Evolutionary conservation across 2,888 invertebrate genomes (phyloP), one percentile per base, ranked within the genome.

Genomic region (Junonia oenone): DNA sequence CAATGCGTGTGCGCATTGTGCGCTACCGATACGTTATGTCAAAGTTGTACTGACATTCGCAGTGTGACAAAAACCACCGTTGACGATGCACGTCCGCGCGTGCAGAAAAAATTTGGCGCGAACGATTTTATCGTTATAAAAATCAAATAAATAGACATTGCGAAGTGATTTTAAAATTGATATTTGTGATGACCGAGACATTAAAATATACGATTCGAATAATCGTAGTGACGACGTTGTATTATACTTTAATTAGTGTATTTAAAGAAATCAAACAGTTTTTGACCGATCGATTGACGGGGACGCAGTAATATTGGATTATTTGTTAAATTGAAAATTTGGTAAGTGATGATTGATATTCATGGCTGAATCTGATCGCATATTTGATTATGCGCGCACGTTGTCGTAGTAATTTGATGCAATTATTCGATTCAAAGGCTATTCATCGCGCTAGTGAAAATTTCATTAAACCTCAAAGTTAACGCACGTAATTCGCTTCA

Each of bases 1-100:
- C 77, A 78, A 79, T 74, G 85, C 85, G 86, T 76, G 59, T 63
- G 77, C 81, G 86, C 86, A 84, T 81, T 80, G 75, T 79, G 77
- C 43, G 26, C 43, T 69, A 48, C 49, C 40, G 52, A 45, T 61
- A 67, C 57, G 66, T 69, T 69, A 69, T 72, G 72, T 72, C 68
- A 68, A 68, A 67, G 55, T n/a, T n/a, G n/a, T 61, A 45, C 63
- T 72, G 70, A 60, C 63, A 60, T 53, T 58, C 50, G 69, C 76
- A 84, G 85, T 84, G 64, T 76, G 75, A 77, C 74, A 79, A 62
- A 66, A 65, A 66, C 68, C 66, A 58, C 56, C 56, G 67, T 31
- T 14, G 63, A 52, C 54, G 59, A 58, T 55, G 68, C 67, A 73
- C 74, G 83, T 65, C 51, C 55, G 56, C 46, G 27, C 58, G 51